These are phyloP conservation scores for Octopus bimaculoides DNA, from an alignment of 1,140 invertebrate species.

Conservation along the genomic window DNA sequence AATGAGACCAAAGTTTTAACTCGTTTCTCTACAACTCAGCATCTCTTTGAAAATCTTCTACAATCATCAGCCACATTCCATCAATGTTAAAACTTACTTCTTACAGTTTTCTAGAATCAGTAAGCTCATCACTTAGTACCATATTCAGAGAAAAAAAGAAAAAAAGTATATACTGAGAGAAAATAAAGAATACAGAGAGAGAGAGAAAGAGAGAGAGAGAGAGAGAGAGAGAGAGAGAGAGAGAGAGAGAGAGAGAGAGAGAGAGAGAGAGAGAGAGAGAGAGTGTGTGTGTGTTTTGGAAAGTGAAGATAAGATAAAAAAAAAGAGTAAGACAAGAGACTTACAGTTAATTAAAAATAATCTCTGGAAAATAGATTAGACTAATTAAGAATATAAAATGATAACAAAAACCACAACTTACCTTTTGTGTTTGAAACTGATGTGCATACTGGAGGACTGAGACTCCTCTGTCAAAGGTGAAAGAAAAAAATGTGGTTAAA, in stretches of 20 bases:
- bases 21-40: too few species aligned
- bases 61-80: too few species aligned
- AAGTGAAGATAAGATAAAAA: too few species aligned
- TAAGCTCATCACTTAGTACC: too few species aligned
- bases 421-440: slow-evolving; percentile 7
- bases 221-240: not conserved
- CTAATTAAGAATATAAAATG: not conserved
- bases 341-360: too few species aligned
- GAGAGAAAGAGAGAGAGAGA: slow-evolving; percentile 5
- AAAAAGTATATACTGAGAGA: not conserved
- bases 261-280: slow-evolving; percentile 11
- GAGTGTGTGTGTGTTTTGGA: not conserved
- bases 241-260: slow-evolving; percentile 11
- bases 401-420: not conserved
- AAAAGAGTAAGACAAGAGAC: too few species aligned
- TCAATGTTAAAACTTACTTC: too few species aligned
- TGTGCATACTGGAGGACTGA: slow-evolving; percentile 36
- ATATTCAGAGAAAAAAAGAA: not conserved
- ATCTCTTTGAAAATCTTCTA: too few species aligned
- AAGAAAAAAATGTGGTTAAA: slow-evolving; percentile 18
- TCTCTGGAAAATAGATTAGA: not conserved
- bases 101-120: too few species aligned
- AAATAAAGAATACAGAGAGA: not conserved
- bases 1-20: too few species aligned
- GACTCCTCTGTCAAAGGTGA: slow-evolving; percentile 35